These are phyloP conservation scores for Strix occidentalis DNA, from an alignment of 2,797 vertebrate species.

Conservation along the genomic window DNA sequence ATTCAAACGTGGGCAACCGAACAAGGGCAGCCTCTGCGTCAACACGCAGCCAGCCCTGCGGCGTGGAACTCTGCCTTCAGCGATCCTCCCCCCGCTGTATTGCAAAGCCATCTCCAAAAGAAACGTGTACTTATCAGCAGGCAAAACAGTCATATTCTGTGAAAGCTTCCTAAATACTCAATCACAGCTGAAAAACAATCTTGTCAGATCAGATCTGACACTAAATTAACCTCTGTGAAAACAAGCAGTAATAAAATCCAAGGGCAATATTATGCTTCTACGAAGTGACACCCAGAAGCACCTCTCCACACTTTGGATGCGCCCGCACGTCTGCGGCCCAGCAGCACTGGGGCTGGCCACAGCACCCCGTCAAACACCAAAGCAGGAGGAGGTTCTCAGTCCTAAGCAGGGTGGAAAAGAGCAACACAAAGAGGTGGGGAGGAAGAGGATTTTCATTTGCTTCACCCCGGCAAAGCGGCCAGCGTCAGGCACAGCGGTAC, in stretches of 20 bases:
- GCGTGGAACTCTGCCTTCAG: neutral
- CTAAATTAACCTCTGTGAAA: neutral
- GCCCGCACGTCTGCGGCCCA: neutral
- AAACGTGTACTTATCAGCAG: neutral
- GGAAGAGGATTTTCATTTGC: neutral
- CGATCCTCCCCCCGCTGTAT: neutral
- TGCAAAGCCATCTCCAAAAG: neutral
- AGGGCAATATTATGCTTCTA: neutral
- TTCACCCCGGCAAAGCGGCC: neutral
- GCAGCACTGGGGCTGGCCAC: rapidly evolving
- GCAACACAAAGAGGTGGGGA: neutral
- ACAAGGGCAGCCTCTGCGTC: neutral
- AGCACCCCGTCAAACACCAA: rapidly evolving
- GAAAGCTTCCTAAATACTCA: neutral
- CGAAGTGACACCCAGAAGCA: neutral
- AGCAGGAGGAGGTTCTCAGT: neutral
- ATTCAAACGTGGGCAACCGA: rapidly evolving
- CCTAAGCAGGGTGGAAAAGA: neutral
- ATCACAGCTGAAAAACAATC: neutral
- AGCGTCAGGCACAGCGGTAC: neutral
- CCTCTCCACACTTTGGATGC: rapidly evolving
- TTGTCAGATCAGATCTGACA: neutral
- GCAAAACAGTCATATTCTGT: neutral
- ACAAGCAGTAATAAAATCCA: neutral
- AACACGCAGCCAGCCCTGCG: neutral